Conservation (phyloP, 2,113 vertebrate species). For the Aythya baeri region DNA sequence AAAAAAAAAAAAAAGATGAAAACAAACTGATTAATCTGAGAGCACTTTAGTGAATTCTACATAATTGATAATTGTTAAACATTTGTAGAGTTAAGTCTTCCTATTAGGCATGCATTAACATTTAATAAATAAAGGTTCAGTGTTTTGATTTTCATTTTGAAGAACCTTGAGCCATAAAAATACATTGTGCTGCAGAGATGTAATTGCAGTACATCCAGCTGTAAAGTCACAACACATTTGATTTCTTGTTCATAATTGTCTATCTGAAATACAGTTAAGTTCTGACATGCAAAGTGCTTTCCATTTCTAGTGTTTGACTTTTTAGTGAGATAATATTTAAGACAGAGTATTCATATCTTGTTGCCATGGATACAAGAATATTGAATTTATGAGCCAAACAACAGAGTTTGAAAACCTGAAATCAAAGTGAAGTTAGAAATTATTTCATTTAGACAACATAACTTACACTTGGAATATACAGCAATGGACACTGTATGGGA, state of each 20-base stretch:
- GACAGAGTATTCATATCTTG: constrained; percentile 5
- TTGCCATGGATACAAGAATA: constrained; percentile 40
- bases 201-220: constrained; percentile 12
- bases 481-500: not conserved
- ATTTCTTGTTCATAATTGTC: constrained; percentile 36
- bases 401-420: constrained; percentile 1
- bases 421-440: constrained; percentile 17
- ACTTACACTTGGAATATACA: not conserved
- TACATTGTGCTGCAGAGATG: not conserved
- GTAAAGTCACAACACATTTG: not conserved
- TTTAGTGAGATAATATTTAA: constrained; percentile 22
- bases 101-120: constrained; percentile 26
- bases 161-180: not conserved
- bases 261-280: constrained; percentile 7
- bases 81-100: not conserved
- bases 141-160: constrained; percentile 15
- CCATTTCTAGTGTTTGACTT: constrained; percentile 6
- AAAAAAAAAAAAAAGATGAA: not conserved
- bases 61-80: constrained; percentile 35
- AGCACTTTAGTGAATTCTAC: constrained; percentile 20
- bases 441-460: not conserved
- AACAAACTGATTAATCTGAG: constrained; percentile 35
- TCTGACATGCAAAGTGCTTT: constrained; percentile 17
- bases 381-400: constrained; percentile 19
- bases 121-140: constrained; percentile 56